Evolutionary conservation across 2,888 invertebrate genomes (phyloP).

Genomic region (Myopa testacea): DNA sequence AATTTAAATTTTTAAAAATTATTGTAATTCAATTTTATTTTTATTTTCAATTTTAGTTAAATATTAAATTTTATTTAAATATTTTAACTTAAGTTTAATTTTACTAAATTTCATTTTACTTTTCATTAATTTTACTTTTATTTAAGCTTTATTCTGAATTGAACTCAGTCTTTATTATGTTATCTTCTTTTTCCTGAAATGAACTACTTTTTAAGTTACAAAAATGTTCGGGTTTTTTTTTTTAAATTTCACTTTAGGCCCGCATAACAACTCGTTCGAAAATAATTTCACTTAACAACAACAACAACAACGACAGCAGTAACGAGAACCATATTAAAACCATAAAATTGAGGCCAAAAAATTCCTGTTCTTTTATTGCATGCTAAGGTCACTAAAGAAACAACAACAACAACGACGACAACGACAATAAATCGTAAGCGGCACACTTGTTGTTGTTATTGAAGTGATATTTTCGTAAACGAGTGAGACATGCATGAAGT

Average conservation of each 20-base stretch:
- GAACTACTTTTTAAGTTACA: no score
- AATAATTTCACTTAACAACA: not conserved
- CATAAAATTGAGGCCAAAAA: no score
- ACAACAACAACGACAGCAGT: slow-evolving; percentile 3
- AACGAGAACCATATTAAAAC: no score
- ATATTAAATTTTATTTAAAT: no score
- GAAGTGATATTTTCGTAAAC: slow-evolving; percentile 14
- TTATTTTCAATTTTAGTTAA: no score
- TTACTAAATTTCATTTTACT: no score
- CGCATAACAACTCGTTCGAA: not conserved
- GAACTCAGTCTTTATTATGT: no score
- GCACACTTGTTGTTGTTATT: slow-evolving; percentile 16
- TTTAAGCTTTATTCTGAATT: not conserved
- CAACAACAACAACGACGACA: slow-evolving; percentile 11
- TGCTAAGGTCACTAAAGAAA: slow-evolving; percentile 15
- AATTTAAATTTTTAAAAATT: no score
- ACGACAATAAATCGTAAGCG: slow-evolving; percentile 9
- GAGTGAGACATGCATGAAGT: slow-evolving; percentile 22
- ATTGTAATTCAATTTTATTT: no score
- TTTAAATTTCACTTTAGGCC: not conserved
- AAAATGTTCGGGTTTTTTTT: no score
- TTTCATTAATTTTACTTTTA: no score
- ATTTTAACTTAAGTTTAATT: no score
- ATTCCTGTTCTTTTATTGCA: not conserved
- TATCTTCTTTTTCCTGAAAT: not conserved